A percentile compares a stretch with the other conserved stretches of the same genome.
phyloP scores from a whole-genome alignment of 2,797 vertebrate species.

The Trachops cirrhosus region DNA sequence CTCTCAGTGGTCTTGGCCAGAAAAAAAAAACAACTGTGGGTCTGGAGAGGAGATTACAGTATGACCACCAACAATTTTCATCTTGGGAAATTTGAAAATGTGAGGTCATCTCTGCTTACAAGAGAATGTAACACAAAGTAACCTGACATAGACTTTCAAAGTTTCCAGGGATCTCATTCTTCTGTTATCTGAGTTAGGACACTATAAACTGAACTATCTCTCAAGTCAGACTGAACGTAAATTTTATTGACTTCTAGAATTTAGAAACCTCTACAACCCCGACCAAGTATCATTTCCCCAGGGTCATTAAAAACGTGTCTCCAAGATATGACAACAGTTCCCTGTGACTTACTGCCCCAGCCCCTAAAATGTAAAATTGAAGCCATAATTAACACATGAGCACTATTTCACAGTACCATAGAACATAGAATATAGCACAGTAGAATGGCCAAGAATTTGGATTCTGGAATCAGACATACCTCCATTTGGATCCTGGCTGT shows the following conservation, averaged over 20 bases:
- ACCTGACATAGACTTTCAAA: background rate
- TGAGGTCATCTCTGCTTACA: conserved; percentile 36
- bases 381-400: background rate
- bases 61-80: conserved; percentile 26
- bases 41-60: conserved; percentile 48
- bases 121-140: conserved; percentile 29
- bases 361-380: background rate
- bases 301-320: background rate
- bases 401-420: background rate
- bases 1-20: conserved; percentile 22
- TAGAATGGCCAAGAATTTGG: background rate
- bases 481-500: background rate
- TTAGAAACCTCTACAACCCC: background rate
- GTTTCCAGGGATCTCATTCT: background rate
- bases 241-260: background rate
- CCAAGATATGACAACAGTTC: background rate
- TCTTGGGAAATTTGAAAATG: conserved; percentile 32
- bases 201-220: conserved; percentile 12
- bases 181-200: conserved; percentile 12
- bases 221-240: background rate
- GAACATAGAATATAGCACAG: background rate
- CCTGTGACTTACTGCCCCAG: background rate
- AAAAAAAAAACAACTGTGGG: conserved; percentile 2
- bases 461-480: background rate
- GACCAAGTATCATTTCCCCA: conserved; percentile 26